Evolutionary conservation across 2,113 vertebrate species (phyloP), one percentile per base, ranked within the genome.

Genomic region (Podarcis muralis): DNA sequence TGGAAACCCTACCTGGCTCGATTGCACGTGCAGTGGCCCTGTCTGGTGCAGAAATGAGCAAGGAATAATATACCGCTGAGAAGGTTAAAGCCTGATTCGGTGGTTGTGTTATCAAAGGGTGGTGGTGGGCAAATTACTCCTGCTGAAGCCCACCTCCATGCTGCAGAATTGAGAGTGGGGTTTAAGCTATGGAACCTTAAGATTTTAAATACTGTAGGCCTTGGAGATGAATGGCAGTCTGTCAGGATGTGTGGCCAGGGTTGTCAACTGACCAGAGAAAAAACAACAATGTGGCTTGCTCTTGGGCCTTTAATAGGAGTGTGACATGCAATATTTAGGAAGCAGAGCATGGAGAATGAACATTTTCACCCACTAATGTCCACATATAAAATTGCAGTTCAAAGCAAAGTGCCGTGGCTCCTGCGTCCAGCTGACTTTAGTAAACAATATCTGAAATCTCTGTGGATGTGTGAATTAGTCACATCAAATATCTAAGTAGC

Each of bases 1-100:
- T 88, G 86, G 86, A 75, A 87, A 87, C 86, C 53, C 79, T 32
- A 62, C 79, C 32, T 87, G 66, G 77, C n/a, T 74, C 81, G 69
- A 87, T 87, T 74, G 37, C 43, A 81, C 72, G 37, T 87, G 22
- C 48, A 81, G 7, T 37, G 9, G 66, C 66, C 79, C 65, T 81
- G 53, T 62, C 32, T 74, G 53, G 57, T 81, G 53, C 68, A 82
- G 32, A 81, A 72, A 32, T 22, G 68, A n/a, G 43, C 48, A 53
- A 16, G 77, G 25, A 43, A 78, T 77, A 78, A 65, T 66, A 66
- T 43, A 22, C 37, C n/a, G 27, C 16, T 65, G 18, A 16, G 59
- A 86, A 37, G 69, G 79, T 37, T 81, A 62, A 81, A 69, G 72
- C 11, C 37, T 62, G 25, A n/a, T 13, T n/a, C 37, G 9, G n/a